Percentiles rank a stretch among this genome's conserved stretches.
Evolutionary conservation across 2,113 vertebrate genomes (phyloP).

Genomic region (Hippocampus zosterae): DNA sequence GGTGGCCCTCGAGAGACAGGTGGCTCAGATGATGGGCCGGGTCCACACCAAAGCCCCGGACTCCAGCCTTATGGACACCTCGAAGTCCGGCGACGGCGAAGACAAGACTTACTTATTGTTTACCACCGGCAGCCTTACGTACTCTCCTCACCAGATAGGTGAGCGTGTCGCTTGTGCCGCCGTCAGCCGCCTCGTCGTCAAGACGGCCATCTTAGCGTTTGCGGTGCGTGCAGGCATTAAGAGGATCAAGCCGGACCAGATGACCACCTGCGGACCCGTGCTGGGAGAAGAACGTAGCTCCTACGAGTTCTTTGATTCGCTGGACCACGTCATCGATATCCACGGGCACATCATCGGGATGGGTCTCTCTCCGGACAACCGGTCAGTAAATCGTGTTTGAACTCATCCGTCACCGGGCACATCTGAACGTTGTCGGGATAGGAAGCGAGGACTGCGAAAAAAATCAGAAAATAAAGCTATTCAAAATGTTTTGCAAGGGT

Average conservation of each 20-base stretch:
- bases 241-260: constrained; percentile 91
- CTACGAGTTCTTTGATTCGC: constrained; percentile 89
- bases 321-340: constrained; percentile 94
- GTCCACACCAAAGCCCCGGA: constrained; percentile 77
- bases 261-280: constrained; percentile 88
- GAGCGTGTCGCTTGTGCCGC: neutral
- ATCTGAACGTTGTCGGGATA: neutral
- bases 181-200: neutral
- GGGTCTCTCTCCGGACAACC: constrained; percentile 96
- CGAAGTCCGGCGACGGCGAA: constrained; percentile 48
- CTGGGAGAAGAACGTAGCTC: constrained; percentile 85
- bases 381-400: constrained; percentile 60
- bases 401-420: too few species aligned
- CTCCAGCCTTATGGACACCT: constrained; percentile 50
- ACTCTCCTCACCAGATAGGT: constrained; percentile 97
- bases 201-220: neutral
- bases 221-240: constrained; percentile 80
- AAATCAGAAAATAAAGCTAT: too few species aligned
- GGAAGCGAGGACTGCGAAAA: too few species aligned
- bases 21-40: constrained; percentile 81
- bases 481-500: too few species aligned
- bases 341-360: constrained; percentile 96
- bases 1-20: constrained; percentile 77
- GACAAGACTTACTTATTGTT: constrained; percentile 92
- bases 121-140: constrained; percentile 95